These are phyloP conservation scores for Agrenia bidenticulata DNA, from an alignment of 2,888 invertebrate genomes.

Conservation along the genomic window DNA sequence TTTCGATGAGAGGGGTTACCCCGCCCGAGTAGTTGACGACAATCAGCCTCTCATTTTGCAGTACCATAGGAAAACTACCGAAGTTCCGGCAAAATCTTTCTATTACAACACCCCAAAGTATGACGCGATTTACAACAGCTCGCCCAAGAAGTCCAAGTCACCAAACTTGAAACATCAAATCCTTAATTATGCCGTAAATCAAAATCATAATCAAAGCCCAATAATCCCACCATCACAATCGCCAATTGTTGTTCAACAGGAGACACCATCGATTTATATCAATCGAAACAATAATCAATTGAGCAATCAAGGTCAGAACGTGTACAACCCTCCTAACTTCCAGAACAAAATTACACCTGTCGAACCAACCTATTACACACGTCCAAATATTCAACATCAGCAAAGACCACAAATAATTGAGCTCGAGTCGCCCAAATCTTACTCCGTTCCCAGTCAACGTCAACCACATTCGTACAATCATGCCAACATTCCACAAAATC, in stretches of 20 bases:
- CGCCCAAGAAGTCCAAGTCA: conserved; percentile 27
- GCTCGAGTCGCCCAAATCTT: conserved; percentile 36
- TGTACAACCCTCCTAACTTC: conserved; percentile 23
- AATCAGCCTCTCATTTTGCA: conserved; percentile 28
- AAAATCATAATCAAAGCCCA: not conserved
- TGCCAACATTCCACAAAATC: conserved; percentile 24
- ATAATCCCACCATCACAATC: conserved; percentile 24
- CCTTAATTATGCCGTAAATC: not conserved
- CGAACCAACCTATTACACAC: conserved; percentile 5
- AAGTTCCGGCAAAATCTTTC: conserved; percentile 43
- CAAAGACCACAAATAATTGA: conserved; percentile 33
- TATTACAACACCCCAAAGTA: conserved; percentile 49
- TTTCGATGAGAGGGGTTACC: conserved; percentile 51
- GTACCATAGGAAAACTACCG: conserved; percentile 43
- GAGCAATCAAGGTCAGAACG: conserved; percentile 27
- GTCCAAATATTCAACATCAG: conserved; percentile 12
- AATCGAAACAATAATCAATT: conserved; percentile 7
- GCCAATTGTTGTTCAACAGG: conserved; percentile 23
- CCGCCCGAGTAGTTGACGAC: conserved; percentile 47
- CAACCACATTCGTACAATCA: conserved; percentile 44
- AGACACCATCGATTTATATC: conserved; percentile 13
- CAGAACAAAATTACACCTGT: conserved; percentile 32
- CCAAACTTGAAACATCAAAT: not conserved
- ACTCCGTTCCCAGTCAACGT: conserved; percentile 20
- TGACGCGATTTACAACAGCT: conserved; percentile 44